Base-by-base conservation (phyloP, 2,797 vertebrate genomes). In the Heliangelus exortis region DNA sequence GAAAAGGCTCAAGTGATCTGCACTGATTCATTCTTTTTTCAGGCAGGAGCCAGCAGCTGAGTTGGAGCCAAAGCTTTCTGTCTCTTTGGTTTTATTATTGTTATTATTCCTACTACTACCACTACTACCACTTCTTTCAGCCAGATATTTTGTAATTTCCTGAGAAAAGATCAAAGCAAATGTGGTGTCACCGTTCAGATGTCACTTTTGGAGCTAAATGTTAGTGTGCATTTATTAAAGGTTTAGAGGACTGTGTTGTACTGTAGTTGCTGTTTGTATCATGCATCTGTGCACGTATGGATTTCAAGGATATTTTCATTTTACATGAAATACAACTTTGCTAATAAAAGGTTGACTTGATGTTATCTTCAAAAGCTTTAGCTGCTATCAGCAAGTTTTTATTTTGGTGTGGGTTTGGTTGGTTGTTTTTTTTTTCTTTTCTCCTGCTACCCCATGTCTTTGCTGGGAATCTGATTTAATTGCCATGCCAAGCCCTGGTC, bases 281-380 rank as follows among this genome's bases (percentile, higher is more conserved):
- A 67, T 92, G 96, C 97, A 71, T 96, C 86, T 93, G 97, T 95
- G 95, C 95, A 97, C 89, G 97, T 97, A 95, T 43, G 91, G 95
- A 95, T 97, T 96, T 74, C 89, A 90, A 96, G 93, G 91, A 82
- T 95, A 96, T 97, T 97, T 97, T 97, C 97, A 93, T 96, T 97
- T 96, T 81, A 97, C 95, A 96, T 97, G 97, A 90, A 96, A 96
- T 84, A 96, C 96, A 84, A 96, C 97, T 98, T 98, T 97, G 96
- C 97, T 96, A 98, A 98, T 98, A 98, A 98, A 98, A 96, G 93
- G 97, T 97, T 90, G 91, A 97, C 97, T 97, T 97, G 96, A 71
- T 95, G 94, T 96, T 96, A 94, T 92, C 94, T 84, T 95, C 91
- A 94, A 90, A 96, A 63, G 88, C 82, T 74, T 85, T 57, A 53